Evolutionary conservation across 30 jellyfish, hydroid and myxozoan species (phyloP).

Genomic region (Hydractinia echinata): DNA sequence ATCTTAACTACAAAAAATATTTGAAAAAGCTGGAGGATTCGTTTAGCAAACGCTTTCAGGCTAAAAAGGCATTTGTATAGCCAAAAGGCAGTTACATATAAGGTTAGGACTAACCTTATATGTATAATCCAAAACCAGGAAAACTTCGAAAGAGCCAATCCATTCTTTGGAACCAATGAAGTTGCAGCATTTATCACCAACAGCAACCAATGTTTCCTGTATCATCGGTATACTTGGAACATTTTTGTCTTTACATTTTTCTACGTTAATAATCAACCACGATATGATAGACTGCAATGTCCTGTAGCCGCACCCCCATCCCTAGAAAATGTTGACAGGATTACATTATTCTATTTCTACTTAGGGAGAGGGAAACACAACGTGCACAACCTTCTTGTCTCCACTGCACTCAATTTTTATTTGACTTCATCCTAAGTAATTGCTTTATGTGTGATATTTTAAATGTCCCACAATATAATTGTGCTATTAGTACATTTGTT

Average conservation of each 20-base stretch:
- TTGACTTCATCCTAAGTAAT: no score
- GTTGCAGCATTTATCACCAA: constrained; percentile 40
- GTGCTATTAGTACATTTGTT: no score
- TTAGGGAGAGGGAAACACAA: no score
- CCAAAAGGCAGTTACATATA: no score
- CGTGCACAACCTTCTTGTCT: no score
- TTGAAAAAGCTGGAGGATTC: no score
- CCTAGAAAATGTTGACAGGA: neutral
- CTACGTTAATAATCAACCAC: constrained; percentile 38
- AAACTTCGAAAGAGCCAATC: constrained; percentile 70
- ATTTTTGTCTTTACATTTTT: neutral
- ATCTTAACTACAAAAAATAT: no score
- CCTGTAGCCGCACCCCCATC: constrained; percentile 89
- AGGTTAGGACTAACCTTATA: constrained; percentile 11
- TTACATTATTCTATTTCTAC: neutral
- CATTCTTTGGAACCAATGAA: constrained; percentile 64
- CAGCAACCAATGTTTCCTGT: constrained; percentile 41
- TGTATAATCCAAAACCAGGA: constrained; percentile 44
- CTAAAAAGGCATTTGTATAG: no score
- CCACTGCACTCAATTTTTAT: no score
- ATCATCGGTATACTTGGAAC: constrained; percentile 41
- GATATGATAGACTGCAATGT: constrained; percentile 74
- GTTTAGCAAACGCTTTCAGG: no score
- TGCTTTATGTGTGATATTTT: no score
- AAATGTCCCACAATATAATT: no score